Base-by-base conservation (phyloP, 1,140 invertebrate genomes). In the Cheumatopsyche charites region DNA sequence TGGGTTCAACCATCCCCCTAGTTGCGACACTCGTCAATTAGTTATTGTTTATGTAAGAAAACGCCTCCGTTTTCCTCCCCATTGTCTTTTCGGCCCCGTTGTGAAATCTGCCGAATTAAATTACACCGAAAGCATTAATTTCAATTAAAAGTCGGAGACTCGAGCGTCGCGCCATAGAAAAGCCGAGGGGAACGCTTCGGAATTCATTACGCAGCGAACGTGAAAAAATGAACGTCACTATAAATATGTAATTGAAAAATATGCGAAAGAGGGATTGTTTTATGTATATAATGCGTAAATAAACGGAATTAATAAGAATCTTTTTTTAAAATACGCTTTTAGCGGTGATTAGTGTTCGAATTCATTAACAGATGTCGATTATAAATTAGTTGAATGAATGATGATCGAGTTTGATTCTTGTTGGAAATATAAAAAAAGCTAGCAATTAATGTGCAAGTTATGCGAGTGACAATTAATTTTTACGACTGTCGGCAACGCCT, bases 31-130 rank as follows among this genome's bases (percentile, higher is more conserved):
- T 68, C 66, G 66, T 68, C 66, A 68, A 68, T 68, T 68, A 68
- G 66, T 68, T 68, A 68, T 68, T 68, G 66, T 68, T 68, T 68
- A 55, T 55, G 47, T 23, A 58, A 68, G 66, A 43, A 36, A 68
- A 68, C 25, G 66, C 26, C 25, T 26, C 66, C 47, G 2, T 17
- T 47, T 15, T 23, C 21, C 19, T 17, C 47, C 47, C 9, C 21
- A 26, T 58, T 49, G 45, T 36, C 29, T 36, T 36, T 36, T 36
- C 29, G 9, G 9, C 29, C 29, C 23, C 55, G 55, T 68, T 68
- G 45, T 55, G 26, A 68, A 68, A 68, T 68, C 66, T 68, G 66
- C 66, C 66, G 45, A 68, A 68, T 68, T 68, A 68, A 68, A 68
- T 68, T 68, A 68, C 66, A 68, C 55, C 17, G 66, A 55, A 68